Evolutionary conservation across 2,113 vertebrate species (phyloP), one percentile per base, ranked within the genome.

Genomic region (Calidris pygmaea): DNA sequence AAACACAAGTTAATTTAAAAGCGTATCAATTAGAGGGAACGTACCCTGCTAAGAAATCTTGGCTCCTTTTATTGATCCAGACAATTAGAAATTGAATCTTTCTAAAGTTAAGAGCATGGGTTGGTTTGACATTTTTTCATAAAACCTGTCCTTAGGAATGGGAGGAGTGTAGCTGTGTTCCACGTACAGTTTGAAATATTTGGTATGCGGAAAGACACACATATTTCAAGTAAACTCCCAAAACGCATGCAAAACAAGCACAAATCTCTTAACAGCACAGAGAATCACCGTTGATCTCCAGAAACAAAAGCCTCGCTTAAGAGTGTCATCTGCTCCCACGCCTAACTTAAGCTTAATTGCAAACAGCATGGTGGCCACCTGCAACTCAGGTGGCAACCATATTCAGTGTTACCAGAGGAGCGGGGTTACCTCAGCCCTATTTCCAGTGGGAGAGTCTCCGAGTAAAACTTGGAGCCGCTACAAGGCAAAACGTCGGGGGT

Each of bases 1-100:
- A 97, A 98, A 97, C 55, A 93, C 26, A 72, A 95, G 77, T 85
- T 96, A 85, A 96, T 96, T 96, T 94, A 94, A 96, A 90, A 77
- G 48, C 75, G 71, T 84, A 86, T 79, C 92, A 92, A 71, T 96
- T 94, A 97, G 85, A 82, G 43, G 75, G 72, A 94, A 90, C 65
- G 50, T 65, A 87, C 85, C 53, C 95, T 91, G 50, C 74, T 95
- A 78, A 68, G 85, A 86, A 86, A 90, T 73, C 37, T 65, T 86
- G 70, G 22, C 48, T 94, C 78, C 87, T 96, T 95, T 93, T 90
- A 93, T 89, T 55, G 84, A 91, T 84, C 62, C 63, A 62, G 66
- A 63, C 52, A 67, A 75, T 45, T 75, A 76, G 50, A 96, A 85
- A 79, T 55, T 60, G 45, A 84, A 93, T 79, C n/a, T 76, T 87